These are phyloP conservation scores for Dichetophora obliterata DNA, from an alignment of 2,888 invertebrate genomes.

Conservation along the genomic window DNA sequence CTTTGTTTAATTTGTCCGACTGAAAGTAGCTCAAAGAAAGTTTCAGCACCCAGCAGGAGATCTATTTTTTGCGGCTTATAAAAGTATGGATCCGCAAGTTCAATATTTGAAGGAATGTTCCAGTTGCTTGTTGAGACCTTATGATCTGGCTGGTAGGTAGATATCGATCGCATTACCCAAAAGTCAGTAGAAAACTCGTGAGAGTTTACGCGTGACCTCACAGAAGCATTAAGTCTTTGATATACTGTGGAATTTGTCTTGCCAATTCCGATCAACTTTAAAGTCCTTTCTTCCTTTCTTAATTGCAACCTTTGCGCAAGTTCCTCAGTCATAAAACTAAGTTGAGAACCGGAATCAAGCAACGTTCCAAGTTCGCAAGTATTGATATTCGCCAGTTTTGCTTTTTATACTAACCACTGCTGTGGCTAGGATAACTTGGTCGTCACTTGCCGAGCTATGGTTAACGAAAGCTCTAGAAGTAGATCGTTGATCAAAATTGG, in stretches of 20 bases:
- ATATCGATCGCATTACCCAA: constrained; percentile 13
- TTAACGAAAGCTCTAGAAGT: background rate
- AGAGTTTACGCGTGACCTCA: constrained; percentile 26
- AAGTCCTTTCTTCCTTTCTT: background rate
- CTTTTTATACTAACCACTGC: constrained; percentile 13
- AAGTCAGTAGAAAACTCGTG: constrained; percentile 33
- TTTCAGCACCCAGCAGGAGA: constrained; percentile 19
- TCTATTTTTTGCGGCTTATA: constrained; percentile 32
- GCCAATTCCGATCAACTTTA: constrained; percentile 24
- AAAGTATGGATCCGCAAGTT: constrained; percentile 30
- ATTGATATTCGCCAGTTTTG: constrained; percentile 3
- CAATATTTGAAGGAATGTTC: constrained; percentile 24
- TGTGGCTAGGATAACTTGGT: constrained; percentile 12
- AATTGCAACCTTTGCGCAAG: background rate
- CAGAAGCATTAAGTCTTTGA: constrained; percentile 3
- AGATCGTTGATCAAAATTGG: background rate
- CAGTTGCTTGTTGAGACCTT: constrained; percentile 16
- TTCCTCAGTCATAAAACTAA: background rate
- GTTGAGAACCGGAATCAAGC: background rate
- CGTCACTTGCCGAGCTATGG: background rate
- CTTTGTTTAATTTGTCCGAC: constrained; percentile 31
- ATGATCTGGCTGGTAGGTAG: no score
- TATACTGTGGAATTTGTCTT: background rate
- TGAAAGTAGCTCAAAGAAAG: constrained; percentile 18
- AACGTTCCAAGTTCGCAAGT: background rate